A percentile compares a stretch with the other conserved stretches of the same genome.
Conservation (phyloP, 2,797 vertebrate genomes). For the Typhlichthys eigenmanni region DNA sequence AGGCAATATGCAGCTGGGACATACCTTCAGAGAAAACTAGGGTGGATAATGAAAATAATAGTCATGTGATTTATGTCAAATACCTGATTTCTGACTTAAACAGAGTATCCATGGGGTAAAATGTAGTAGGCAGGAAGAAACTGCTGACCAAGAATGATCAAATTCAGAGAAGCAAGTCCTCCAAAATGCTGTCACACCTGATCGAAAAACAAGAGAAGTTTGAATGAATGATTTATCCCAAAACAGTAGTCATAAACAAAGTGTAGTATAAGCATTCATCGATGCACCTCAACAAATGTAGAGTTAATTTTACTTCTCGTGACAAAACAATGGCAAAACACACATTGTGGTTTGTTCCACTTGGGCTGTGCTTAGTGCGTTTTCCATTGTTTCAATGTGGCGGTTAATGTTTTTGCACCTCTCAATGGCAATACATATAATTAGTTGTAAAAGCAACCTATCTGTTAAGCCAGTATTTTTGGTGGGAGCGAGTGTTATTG, state of each 20-base stretch:
- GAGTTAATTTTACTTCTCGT: neutral
- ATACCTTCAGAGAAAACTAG: conserved; percentile 3
- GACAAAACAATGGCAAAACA: neutral
- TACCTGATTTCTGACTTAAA: conserved; percentile 83
- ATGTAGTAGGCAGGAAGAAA: conserved; percentile 71
- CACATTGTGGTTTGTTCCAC: neutral
- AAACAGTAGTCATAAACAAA: no score
- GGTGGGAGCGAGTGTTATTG: neutral
- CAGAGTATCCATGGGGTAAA: conserved; percentile 80
- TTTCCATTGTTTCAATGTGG: conserved; percentile 51
- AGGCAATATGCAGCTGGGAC: no score
- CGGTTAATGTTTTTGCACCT: conserved; percentile 28
- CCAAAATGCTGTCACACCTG: conserved; percentile 79
- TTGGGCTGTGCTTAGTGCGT: conserved; percentile 26
- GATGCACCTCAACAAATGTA: conserved; percentile 6
- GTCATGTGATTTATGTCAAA: conserved; percentile 31
- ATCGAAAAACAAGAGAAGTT: conserved; percentile 49
- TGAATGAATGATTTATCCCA: no score
- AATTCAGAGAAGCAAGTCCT: conserved; percentile 80
- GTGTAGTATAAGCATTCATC: conserved; percentile 5
- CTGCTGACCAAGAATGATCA: conserved; percentile 77
- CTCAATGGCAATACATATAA: neutral
- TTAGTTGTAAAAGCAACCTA: neutral
- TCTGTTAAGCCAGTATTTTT: neutral
- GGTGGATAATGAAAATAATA: conserved; percentile 8